These are phyloP conservation scores for Adelognathus sp. DNA, from an alignment of 2,888 invertebrate genomes.

Conservation along the genomic window DNA sequence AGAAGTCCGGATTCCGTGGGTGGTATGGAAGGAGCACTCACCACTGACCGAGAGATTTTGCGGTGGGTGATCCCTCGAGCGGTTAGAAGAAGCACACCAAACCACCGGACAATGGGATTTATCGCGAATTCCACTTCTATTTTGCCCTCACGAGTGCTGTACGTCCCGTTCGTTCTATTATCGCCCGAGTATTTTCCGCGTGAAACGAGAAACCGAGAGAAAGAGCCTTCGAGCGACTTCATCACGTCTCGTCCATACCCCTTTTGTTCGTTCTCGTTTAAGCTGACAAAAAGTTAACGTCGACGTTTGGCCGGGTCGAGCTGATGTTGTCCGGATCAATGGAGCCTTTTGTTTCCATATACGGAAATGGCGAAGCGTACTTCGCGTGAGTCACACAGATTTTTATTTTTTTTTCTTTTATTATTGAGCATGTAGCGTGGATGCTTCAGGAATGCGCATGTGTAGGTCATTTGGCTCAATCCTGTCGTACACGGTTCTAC, in stretches of 20 bases:
- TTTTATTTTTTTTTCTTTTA: too few relatives aligned
- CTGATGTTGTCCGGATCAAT: slow-evolving; percentile 24
- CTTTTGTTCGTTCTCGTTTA: neutral
- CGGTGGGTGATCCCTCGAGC: neutral
- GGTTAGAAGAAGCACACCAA: neutral
- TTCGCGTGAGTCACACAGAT: neutral
- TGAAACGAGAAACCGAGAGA: slow-evolving; percentile 1
- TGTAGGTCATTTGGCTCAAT: neutral
- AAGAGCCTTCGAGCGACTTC: slow-evolving; percentile 5
- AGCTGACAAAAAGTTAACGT: slow-evolving; percentile 17
- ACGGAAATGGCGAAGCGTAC: neutral
- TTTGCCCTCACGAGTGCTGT: slow-evolving; percentile 5
- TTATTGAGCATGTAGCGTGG: neutral
- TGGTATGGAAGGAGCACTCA: neutral
- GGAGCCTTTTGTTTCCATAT: slow-evolving; percentile 34
- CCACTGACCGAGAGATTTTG: slow-evolving; percentile 5
- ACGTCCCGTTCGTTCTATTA: neutral
- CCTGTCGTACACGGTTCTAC: neutral
- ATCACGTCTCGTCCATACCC: neutral
- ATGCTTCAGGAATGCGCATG: neutral
- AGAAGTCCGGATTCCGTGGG: neutral
- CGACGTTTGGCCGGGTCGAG: slow-evolving; percentile 11
- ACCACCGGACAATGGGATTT: slow-evolving; percentile 18
- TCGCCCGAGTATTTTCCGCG: slow-evolving; percentile 22
- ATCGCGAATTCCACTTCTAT: slow-evolving; percentile 11